Percentiles rank a stretch among this genome's conserved stretches.
These are phyloP conservation scores for Caenorhabditis inopinata DNA, from an alignment of 1,140 invertebrate species.

Conservation along the genomic window DNA sequence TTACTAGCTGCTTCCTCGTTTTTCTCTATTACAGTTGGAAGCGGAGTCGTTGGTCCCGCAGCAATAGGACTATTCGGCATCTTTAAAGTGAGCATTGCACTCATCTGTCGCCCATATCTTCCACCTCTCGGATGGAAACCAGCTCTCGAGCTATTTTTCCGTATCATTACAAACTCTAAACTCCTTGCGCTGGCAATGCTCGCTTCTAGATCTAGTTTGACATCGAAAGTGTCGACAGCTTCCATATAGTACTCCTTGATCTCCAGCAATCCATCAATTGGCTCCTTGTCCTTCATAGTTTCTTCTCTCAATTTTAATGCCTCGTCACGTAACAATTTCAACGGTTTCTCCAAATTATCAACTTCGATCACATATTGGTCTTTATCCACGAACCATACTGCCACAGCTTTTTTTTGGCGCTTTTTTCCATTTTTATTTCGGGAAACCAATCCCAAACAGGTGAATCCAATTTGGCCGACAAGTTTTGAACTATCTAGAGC, in stretches of 20 bases:
- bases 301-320: constrained; percentile 5
- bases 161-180: constrained; percentile 27
- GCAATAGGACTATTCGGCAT: constrained; percentile 17
- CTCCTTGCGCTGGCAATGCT: background rate
- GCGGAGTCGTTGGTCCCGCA: background rate
- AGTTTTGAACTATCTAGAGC: background rate
- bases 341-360: background rate
- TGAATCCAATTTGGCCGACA: background rate
- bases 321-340: constrained; percentile 26
- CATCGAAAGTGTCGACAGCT: constrained; percentile 21
- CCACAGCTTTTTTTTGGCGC: background rate
- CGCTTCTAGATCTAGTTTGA: background rate
- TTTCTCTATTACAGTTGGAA: background rate
- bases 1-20: background rate
- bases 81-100: constrained; percentile 1
- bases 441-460: background rate
- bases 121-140: constrained; percentile 28
- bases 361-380: constrained; percentile 9
- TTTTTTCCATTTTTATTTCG: background rate
- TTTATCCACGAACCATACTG: constrained; percentile 16
- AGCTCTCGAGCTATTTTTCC: constrained; percentile 24
- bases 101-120: background rate
- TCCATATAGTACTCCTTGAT: constrained; percentile 31
- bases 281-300: background rate
- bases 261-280: background rate